These are phyloP conservation scores for Acrocera orbiculus DNA, from an alignment of 2,888 invertebrate genomes.

Conservation along the genomic window DNA sequence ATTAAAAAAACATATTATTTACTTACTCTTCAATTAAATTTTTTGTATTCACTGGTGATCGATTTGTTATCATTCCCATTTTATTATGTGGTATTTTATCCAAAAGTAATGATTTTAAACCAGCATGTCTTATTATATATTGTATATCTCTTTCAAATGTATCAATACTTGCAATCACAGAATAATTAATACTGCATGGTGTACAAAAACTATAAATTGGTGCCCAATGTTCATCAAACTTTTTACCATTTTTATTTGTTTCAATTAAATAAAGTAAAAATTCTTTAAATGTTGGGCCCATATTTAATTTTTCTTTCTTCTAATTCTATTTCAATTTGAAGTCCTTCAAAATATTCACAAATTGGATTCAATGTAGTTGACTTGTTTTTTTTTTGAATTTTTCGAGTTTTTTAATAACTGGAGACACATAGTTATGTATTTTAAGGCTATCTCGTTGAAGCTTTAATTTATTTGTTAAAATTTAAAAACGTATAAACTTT, in stretches of 20 bases:
- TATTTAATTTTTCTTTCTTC: conserved; percentile 24
- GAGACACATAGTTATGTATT: no score
- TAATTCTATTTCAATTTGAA: conserved; percentile 29
- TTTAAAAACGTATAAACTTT: no score
- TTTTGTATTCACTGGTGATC: conserved; percentile 25
- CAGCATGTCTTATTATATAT: conserved; percentile 40
- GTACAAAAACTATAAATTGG: conserved; percentile 46
- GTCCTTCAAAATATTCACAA: conserved; percentile 31
- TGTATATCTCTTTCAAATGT: conserved; percentile 41
- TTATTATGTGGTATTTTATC: conserved; percentile 34
- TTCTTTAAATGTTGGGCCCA: conserved; percentile 49
- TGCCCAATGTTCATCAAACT: conserved; percentile 47
- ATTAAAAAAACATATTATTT: no score
- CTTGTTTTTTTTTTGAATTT: no score
- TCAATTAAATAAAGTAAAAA: conserved; percentile 50
- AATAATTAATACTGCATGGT: conserved; percentile 46
- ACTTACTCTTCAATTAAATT: conserved; percentile 38
- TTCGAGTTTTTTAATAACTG: no score
- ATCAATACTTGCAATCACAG: conserved; percentile 45
- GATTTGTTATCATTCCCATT: conserved; percentile 34
- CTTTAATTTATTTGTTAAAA: no score
- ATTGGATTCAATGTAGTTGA: conserved; percentile 30
- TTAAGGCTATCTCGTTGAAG: no score
- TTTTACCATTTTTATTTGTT: conserved; percentile 36
- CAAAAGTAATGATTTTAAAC: conserved; percentile 36